Percentiles rank a stretch among this genome's conserved stretches.
Evolutionary conservation across 1,140 invertebrate species (phyloP).

Genomic region (Psilanteris sp.): DNA sequence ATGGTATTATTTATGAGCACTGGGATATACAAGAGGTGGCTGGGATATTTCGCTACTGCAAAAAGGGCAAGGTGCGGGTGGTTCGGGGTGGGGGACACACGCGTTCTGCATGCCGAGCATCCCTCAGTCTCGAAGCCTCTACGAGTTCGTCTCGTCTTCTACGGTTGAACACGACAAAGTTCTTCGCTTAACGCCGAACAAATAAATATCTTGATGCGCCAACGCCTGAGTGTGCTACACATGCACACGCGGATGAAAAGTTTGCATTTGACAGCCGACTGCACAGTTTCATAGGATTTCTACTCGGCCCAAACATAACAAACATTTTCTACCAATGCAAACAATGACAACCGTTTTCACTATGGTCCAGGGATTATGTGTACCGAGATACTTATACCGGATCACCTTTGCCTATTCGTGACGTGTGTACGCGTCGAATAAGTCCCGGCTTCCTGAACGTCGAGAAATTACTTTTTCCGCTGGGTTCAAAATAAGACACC

Average conservation of each 20-base stretch:
- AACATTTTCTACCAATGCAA: slow-evolving; percentile 25
- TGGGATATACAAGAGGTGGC: slow-evolving; percentile 32
- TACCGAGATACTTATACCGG: no score
- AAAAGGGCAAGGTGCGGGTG: slow-evolving; percentile 19
- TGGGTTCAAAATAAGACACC: no score
- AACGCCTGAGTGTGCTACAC: slow-evolving; percentile 26
- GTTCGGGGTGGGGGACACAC: slow-evolving; percentile 4
- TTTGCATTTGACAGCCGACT: slow-evolving; percentile 48
- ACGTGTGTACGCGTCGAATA: no score
- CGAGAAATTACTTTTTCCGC: no score
- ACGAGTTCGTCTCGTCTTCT: slow-evolving; percentile 42
- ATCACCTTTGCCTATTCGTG: no score
- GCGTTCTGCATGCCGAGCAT: slow-evolving; percentile 51
- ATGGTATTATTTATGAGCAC: slow-evolving; percentile 76
- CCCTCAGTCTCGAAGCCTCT: slow-evolving; percentile 24
- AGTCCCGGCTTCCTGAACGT: no score
- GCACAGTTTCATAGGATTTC: slow-evolving; percentile 25
- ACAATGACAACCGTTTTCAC: slow-evolving; percentile 29
- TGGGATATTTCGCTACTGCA: slow-evolving; percentile 27
- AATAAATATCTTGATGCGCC: slow-evolving; percentile 66
- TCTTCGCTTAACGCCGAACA: slow-evolving; percentile 62
- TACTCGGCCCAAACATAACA: slow-evolving; percentile 28
- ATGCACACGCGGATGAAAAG: slow-evolving; percentile 44
- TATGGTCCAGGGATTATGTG: no score
- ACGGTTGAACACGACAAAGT: slow-evolving; percentile 52